phyloP scores from a whole-genome alignment of 2,797 vertebrate species.

The Yasuhikotakia modesta region DNA sequence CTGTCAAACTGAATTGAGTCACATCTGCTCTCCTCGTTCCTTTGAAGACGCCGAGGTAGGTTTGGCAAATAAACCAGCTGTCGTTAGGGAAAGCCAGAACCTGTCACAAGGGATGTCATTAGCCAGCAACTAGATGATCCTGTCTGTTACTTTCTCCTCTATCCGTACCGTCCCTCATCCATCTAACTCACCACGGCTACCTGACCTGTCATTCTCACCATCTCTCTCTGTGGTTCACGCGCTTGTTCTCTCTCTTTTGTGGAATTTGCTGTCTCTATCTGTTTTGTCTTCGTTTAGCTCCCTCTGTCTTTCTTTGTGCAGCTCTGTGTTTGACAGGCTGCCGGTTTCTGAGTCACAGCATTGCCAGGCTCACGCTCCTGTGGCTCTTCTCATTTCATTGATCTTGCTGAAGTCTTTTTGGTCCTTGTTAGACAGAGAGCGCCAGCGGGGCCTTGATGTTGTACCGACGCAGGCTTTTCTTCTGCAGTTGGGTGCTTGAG shows the following conservation, averaged over 20 bases:
- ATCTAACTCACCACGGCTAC: conserved; percentile 28
- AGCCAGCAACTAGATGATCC: conserved; percentile 42
- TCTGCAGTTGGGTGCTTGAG: conserved; percentile 38
- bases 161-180: conserved; percentile 52
- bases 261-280: conserved; percentile 52
- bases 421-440: conserved; percentile 50
- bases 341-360: conserved; percentile 47
- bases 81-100: conserved; percentile 60
- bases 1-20: conserved; percentile 74
- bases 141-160: conserved; percentile 56
- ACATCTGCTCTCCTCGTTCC: conserved; percentile 73
- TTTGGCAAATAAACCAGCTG: conserved; percentile 74
- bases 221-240: conserved; percentile 13
- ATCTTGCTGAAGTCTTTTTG: conserved; percentile 54
- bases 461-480: conserved; percentile 16
- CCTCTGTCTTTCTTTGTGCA: conserved; percentile 44
- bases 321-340: conserved; percentile 45
- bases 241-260: conserved; percentile 39
- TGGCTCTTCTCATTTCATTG: conserved; percentile 55
- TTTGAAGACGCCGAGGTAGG: conserved; percentile 71
- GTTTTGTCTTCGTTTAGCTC: conserved; percentile 53
- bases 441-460: conserved; percentile 31
- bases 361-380: conserved; percentile 51
- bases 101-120: conserved; percentile 60
- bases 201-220: conserved; percentile 34